Base-by-base conservation (phyloP, 2,888 invertebrate species). In the Orthonychiurus folsomi region DNA sequence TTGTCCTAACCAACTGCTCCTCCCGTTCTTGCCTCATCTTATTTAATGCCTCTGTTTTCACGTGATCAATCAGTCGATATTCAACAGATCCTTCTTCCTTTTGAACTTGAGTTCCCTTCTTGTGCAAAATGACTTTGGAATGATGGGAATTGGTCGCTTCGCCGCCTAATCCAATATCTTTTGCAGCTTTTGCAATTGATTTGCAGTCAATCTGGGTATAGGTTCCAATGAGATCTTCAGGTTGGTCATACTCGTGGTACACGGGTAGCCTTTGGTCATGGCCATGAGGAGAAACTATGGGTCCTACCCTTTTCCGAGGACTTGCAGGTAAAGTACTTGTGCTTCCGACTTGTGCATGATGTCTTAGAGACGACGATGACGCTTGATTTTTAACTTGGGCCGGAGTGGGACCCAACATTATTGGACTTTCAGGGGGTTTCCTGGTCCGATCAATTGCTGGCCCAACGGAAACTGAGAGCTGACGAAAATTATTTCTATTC, bases 121-220 rank as follows among this genome's bases (percentile, higher is more conserved):
- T 53, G 15, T 67, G 64, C 5, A 47, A 56, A 1, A 61, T 56
- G 21, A 25, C 26, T 53, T 63, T 54, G 63, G 66, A 50, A 53
- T 65, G 66, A 1, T 60, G 61, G 2, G 63, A 60, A 28, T 63
- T 63, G 18, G 21, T 50, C 9, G 53, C 47, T 25, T 66, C 66
- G 54, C 61, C 63, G 9, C 66, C 66, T n/a, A n/a, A n/a, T 9
- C 28, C 23, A 25, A 20, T 50, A 59, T 50, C 56, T 50, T 9
- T 55, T 3, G 28, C 27, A 9, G n/a, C 37, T 50, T 50, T 59
- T 25, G 56, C 59, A 23, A 59, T 63, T 12, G 61, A n/a, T 23
- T 67, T 66, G 48, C 69, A 67, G 58, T 73, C 71, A 59, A 73
- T 71, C 60, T 71, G 71, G 50, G 71, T 65, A 62, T 73, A 73